Base-by-base conservation (phyloP, 1,140 invertebrate species). In the Rhyzopertha dominica region DNA sequence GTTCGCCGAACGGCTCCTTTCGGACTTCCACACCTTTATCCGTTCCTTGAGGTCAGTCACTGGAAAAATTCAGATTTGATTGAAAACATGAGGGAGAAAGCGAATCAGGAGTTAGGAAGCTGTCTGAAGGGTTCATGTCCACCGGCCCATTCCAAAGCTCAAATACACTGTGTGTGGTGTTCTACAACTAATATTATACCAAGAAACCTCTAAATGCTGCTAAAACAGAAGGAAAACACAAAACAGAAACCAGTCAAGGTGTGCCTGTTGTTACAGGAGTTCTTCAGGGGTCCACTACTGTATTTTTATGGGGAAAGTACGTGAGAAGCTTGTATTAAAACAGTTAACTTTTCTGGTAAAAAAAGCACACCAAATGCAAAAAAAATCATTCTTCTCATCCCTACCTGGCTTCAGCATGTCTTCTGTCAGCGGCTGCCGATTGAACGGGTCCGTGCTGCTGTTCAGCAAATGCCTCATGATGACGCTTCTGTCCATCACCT, bases 361-460 rank as follows among this genome's bases (percentile, higher is more conserved):
- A 28, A 17, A 10, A 39, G 9, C 14, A 7, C 8, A 19, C 19
- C n/a, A 23, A 20, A 13, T 7, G n/a, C n/a, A n/a, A 24, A 23
- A 7, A 14, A 20, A n/a, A 13, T 9, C 36, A 13, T 24, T 13
- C 13, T 23, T 10, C 12, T 5, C 19, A 41, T 10, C 54, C 59
- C 70, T 67, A 88, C 85, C 82, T 65, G 85, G 82, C 32, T 74
- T 71, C 14, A 96, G 75, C 78, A 90, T 85, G 49, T 92, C 87
- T 72, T 92, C 90, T 28, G 82, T 90, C 5, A 98, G 78, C 4
- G 86, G 87, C 67, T 96, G 92, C 29, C 95, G 74, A 66, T 94
- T 98, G 71, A 99, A 99, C 2, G 95, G 95, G 79, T 99, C 95
- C 1, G 92, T 97, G 53, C 83, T 85, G 54, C 92, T 95, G 67